Base-by-base conservation (phyloP, 1,140 invertebrate genomes). In the Chlorops oryzae region DNA sequence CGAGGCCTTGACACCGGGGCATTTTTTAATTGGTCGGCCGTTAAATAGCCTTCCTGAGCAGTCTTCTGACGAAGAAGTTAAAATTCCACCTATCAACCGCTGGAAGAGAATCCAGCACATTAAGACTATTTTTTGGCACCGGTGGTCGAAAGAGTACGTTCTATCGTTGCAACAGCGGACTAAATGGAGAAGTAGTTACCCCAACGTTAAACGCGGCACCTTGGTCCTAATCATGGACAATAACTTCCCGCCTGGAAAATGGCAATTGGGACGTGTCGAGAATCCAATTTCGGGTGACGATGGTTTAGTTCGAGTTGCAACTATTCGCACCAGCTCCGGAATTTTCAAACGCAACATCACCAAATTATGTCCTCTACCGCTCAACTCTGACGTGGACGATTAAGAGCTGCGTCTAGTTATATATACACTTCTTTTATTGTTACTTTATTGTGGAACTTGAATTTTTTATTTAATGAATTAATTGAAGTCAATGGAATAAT, bases 211-310 rank as follows among this genome's bases (percentile, higher is more conserved):
- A 44, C 10, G 44, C 15, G 68, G 63, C 21, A 52, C 53, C n/a
- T 18, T 75, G 7, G 73, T 75, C 1, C 9, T 74, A 1, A 25
- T 74, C 0, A 66, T 69, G 41, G 63, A 72, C 37, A 59, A 69
- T 6, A 65, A 68, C 37, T 2, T 53, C n/a, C 63, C 64, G 6
- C 63, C 67, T 6, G 42, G 65, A 10, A 53, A 59, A 15, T 74
- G 73, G 73, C 25, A 57, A 35, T 32, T 65, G 5, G 55, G 50
- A 17, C 49, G 56, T 24, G 59, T 73, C 22, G 47, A 55, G 12
- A 45, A 53, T 20, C 20, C 58, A 0, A 50, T 60, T 50, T 54
- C 50, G 6, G 65, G 66, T 5, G 15, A 12, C 2, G 70, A 73
- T 54, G 50, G 54, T 40, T 37, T 58, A 6, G 51, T 59, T 7